These are phyloP conservation scores for Euplexia lucipara DNA, from an alignment of 2,888 invertebrate genomes.

Conservation along the genomic window DNA sequence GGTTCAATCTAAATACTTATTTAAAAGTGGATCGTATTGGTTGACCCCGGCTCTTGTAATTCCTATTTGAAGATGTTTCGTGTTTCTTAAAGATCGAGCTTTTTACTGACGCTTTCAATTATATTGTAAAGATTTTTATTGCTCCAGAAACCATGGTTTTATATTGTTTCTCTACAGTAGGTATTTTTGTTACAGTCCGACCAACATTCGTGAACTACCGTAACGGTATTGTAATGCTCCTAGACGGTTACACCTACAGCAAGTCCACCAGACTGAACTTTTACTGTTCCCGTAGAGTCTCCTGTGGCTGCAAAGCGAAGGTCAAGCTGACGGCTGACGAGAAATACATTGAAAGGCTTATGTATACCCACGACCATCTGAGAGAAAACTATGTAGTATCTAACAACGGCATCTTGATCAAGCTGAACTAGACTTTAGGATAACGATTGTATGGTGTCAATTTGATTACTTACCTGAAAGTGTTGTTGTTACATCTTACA, in stretches of 20 bases:
- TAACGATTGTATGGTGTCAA: background rate
- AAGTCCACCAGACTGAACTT: conserved; percentile 56
- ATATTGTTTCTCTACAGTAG: background rate
- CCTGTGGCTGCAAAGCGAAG: conserved; percentile 61
- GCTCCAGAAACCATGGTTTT: background rate
- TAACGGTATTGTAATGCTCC: conserved; percentile 60
- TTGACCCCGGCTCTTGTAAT: no score
- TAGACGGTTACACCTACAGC: conserved; percentile 66
- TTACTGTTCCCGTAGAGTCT: conserved; percentile 64
- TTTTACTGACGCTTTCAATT: background rate
- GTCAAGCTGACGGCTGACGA: conserved; percentile 59
- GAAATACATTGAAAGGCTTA: conserved; percentile 47
- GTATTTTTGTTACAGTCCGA: conserved; percentile 36
- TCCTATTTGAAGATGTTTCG: no score
- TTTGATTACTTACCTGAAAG: no score
- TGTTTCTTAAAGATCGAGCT: background rate
- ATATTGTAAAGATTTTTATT: background rate
- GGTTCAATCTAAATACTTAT: no score
- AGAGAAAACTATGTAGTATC: conserved; percentile 49
- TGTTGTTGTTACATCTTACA: no score
- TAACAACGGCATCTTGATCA: conserved; percentile 47
- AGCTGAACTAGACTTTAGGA: conserved; percentile 17
- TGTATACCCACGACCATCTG: conserved; percentile 46
- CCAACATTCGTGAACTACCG: conserved; percentile 53
- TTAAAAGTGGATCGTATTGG: no score